Conservation (phyloP, 2,888 invertebrate genomes). For the Formica aserva region DNA sequence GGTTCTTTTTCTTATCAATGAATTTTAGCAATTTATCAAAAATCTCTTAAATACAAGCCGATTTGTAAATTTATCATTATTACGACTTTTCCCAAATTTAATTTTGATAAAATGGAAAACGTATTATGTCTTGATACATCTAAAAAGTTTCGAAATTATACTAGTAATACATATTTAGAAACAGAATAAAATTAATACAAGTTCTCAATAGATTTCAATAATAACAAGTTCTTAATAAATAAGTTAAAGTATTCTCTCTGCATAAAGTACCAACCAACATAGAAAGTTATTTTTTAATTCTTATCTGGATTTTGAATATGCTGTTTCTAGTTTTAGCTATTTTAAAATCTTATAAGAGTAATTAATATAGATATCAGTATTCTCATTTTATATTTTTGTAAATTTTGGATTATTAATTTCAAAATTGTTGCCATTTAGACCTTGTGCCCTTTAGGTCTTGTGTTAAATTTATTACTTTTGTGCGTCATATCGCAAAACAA, state of each 20-base stretch:
- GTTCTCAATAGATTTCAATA: not conserved
- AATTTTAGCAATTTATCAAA: not conserved
- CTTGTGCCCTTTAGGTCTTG: not conserved
- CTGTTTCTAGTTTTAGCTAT: not conserved
- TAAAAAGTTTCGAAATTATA: not conserved
- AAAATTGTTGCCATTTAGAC: not conserved
- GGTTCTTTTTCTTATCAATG: too few relatives aligned
- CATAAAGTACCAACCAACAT: not conserved
- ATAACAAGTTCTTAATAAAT: not conserved
- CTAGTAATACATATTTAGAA: not conserved
- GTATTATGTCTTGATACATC: not conserved
- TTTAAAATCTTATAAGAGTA: not conserved
- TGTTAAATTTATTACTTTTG: constrained; percentile 16
- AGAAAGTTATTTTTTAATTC: not conserved
- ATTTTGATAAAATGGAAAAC: constrained; percentile 5
- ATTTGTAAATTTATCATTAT: constrained; percentile 18
- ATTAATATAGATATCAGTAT: not conserved
- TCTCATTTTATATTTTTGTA: not conserved
- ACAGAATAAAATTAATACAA: constrained; percentile 1
- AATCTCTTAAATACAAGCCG: constrained; percentile 1
- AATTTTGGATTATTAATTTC: not conserved
- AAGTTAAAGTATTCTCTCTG: not conserved
- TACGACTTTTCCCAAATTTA: constrained; percentile 8
- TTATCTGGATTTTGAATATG: not conserved
- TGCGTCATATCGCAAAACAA: not conserved